Evolutionary conservation across 2,888 invertebrate species (phyloP).

Genomic region (Linyphia triangularis): DNA sequence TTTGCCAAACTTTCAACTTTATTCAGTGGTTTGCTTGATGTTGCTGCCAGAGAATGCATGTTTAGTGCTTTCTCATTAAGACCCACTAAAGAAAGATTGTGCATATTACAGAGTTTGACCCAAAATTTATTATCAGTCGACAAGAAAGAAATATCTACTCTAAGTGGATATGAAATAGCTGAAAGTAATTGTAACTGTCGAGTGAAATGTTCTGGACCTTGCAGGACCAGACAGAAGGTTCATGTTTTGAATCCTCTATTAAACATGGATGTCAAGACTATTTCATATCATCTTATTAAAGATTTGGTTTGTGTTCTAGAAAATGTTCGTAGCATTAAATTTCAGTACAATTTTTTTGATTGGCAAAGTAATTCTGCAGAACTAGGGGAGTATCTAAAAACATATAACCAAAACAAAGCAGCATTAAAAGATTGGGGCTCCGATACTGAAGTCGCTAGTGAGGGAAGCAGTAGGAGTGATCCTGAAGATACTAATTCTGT

Average conservation of each 20-base stretch:
- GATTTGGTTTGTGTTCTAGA: slow-evolving; percentile 64
- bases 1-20: slow-evolving; percentile 85
- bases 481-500: background rate
- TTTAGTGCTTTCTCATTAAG: slow-evolving; percentile 88
- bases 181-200: slow-evolving; percentile 18
- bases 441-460: slow-evolving; percentile 25
- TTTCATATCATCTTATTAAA: slow-evolving; percentile 49
- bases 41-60: slow-evolving; percentile 86
- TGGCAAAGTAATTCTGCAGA: slow-evolving; percentile 41
- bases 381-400: slow-evolving; percentile 31
- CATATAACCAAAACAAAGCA: background rate
- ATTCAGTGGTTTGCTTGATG: slow-evolving; percentile 82
- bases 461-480: background rate
- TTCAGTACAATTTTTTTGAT: slow-evolving; percentile 67
- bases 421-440: background rate
- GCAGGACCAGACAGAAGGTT: background rate
- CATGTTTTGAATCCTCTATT: slow-evolving; percentile 58
- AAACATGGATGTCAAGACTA: slow-evolving; percentile 33
- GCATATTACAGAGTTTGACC: slow-evolving; percentile 80
- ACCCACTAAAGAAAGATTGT: slow-evolving; percentile 84
- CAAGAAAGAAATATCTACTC: background rate
- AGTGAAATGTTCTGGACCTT: slow-evolving; percentile 32
- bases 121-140: background rate
- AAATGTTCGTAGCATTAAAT: slow-evolving; percentile 42
- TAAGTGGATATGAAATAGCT: background rate